A percentile compares a stretch with the other conserved stretches of the same genome.
These are phyloP conservation scores for Apogon hyalosoma DNA, from an alignment of 2,797 vertebrate genomes.

Conservation along the genomic window DNA sequence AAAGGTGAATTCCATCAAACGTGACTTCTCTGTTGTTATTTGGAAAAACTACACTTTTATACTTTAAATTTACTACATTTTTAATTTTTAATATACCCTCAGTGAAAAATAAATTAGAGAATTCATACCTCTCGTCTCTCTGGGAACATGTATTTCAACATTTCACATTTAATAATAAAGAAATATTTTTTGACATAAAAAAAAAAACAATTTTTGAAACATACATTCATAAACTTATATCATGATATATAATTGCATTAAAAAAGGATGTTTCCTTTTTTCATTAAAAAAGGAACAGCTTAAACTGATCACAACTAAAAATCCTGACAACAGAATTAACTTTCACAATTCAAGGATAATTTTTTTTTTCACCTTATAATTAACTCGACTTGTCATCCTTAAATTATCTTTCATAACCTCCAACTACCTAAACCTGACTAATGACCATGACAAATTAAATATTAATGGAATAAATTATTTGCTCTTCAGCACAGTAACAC, in stretches of 20 bases:
- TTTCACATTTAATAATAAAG: conserved; percentile 8
- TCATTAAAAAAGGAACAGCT: not conserved
- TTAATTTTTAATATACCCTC: not conserved
- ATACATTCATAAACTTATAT: too few species aligned
- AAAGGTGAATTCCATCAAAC: conserved; percentile 40
- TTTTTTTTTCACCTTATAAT: conserved; percentile 35
- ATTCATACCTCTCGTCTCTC: too few species aligned
- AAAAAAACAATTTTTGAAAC: conserved; percentile 1
- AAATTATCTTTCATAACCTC: conserved; percentile 63
- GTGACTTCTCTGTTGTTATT: conserved; percentile 3
- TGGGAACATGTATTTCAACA: not conserved
- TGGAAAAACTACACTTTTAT: not conserved
- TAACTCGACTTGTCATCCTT: conserved; percentile 49
- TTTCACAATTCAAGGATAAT: not conserved
- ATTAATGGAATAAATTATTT: conserved; percentile 65
- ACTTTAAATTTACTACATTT: not conserved
- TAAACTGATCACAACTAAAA: not conserved
- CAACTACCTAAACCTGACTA: conserved; percentile 59
- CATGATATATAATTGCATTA: too few species aligned
- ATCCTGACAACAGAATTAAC: conserved; percentile 6
- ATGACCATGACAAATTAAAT: conserved; percentile 71
- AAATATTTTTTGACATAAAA: not conserved
- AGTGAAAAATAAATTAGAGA: not conserved
- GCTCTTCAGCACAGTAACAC: conserved; percentile 19
- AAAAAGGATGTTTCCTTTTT: conserved; percentile 9